Evolutionary conservation across 2,113 vertebrate genomes (phyloP).

Genomic region (Barbus barbus): DNA sequence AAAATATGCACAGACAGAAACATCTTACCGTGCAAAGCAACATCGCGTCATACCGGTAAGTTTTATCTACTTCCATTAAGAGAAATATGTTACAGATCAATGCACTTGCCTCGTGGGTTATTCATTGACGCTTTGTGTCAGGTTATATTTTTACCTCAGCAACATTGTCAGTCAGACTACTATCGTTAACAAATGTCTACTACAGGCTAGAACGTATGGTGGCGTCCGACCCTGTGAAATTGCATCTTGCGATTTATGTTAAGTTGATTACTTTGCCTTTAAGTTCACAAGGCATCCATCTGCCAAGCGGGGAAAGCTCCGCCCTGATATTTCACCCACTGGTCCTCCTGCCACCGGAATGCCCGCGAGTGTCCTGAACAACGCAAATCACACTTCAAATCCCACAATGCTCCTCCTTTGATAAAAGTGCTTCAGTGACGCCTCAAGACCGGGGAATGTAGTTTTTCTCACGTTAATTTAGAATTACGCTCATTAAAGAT

Average conservation of each 20-base stretch:
- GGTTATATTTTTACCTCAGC: conserved; percentile 8
- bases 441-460: conserved; percentile 59
- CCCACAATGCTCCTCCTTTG: conserved; percentile 62
- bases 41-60: conserved; percentile 21
- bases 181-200: conserved; percentile 25
- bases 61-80: conserved; percentile 37
- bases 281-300: conserved; percentile 64
- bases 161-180: not conserved
- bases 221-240: conserved; percentile 51
- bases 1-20: conserved; percentile 31
- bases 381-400: conserved; percentile 61
- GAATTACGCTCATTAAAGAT: not conserved
- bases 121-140: not conserved
- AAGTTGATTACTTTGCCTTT: conserved; percentile 68
- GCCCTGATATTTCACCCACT: conserved; percentile 63
- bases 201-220: conserved; percentile 51
- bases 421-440: conserved; percentile 36
- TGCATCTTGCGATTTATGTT: conserved; percentile 56
- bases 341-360: conserved; percentile 60
- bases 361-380: conserved; percentile 59
- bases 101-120: conserved; percentile 34
- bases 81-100: conserved; percentile 36
- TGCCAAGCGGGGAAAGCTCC: conserved; percentile 60
- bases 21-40: conserved; percentile 49
- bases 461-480: conserved; percentile 47